Base-by-base conservation (phyloP, 2,888 invertebrate species). In the Drosophila yooni region DNA sequence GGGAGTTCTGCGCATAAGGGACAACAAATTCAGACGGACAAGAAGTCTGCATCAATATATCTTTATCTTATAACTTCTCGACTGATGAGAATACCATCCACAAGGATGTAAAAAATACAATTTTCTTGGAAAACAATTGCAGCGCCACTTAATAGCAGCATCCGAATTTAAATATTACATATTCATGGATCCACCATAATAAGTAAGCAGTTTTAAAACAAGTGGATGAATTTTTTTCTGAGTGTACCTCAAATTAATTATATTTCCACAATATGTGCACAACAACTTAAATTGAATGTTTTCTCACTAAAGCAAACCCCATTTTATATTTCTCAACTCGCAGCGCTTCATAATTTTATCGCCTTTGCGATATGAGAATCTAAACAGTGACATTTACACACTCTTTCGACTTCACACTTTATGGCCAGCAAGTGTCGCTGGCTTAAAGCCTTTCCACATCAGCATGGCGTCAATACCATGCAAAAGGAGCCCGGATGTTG, bases 391-490 rank as follows among this genome's bases (percentile, higher is more conserved):
- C 29, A 56, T 18, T 69, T 58, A 40, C 13, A 11, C 34, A 27
- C 31, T 11, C 33, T 21, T 43, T 43, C 5, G 11, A 5, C 11
- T 29, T 11, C n/a, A 43, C 43, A 51, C 36, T 50, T 40, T 36
- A 52, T 57, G 34, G 15, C 46, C 31, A 15, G 31, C 33, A 52
- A 52, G 50, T 57, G 67, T 66, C 58, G 43, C 52, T 38, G n/a
- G 18, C 34, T 70, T 38, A 57, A 60, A 38, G 31, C 57, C 52
- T 51, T 54, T 64, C 10, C 11, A 40, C 6, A 62, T 52, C 65
- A 68, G 10, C 61, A 43, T 46, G 57, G 62, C 76, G 79, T 18
- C 25, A 46, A 50, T 61, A 70, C 52, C 57, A 50, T 53, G 43
- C 18, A 38, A 29, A 58, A 50, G 36, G 40, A 29, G 27, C 38